Evolutionary conservation across 2,888 invertebrate species (phyloP).

Genomic region (Ctena decussata): DNA sequence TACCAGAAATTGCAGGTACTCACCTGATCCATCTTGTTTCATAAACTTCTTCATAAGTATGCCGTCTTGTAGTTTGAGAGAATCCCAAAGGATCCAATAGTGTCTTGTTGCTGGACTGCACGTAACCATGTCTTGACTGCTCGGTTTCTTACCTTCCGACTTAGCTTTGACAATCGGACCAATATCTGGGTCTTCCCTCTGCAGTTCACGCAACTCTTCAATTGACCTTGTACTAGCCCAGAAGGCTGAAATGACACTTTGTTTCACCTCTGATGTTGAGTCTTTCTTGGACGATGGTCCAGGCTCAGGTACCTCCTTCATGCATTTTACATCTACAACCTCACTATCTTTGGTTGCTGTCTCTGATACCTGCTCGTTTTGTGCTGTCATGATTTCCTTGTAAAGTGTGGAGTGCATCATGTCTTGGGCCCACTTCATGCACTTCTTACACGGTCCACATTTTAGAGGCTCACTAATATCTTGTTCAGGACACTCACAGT

Average conservation of each 20-base stretch:
- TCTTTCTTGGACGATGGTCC: not conserved
- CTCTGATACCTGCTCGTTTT: not conserved
- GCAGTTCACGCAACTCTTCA: too few relatives aligned
- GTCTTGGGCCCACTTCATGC: constrained; percentile 22
- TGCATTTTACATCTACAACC: not conserved
- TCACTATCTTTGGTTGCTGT: not conserved
- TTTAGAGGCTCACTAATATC: not conserved
- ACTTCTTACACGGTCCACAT: constrained; percentile 22
- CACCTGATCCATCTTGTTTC: constrained; percentile 15
- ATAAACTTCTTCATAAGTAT: not conserved
- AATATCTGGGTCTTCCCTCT: too few relatives aligned
- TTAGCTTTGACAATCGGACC: not conserved
- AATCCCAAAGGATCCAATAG: constrained; percentile 33
- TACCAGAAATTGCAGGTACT: constrained; percentile 1
- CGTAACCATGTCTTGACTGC: not conserved
- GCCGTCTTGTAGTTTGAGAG: not conserved
- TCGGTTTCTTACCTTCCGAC: not conserved
- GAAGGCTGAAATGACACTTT: not conserved
- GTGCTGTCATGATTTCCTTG: not conserved
- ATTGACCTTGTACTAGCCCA: not conserved
- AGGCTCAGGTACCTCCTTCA: not conserved
- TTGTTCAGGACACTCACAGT: constrained; percentile 18
- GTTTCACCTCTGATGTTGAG: not conserved
- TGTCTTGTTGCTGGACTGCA: constrained; percentile 27
- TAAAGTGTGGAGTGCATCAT: not conserved